Conservation (phyloP, 2,113 vertebrate genomes). For the Scartelaos histophorus region DNA sequence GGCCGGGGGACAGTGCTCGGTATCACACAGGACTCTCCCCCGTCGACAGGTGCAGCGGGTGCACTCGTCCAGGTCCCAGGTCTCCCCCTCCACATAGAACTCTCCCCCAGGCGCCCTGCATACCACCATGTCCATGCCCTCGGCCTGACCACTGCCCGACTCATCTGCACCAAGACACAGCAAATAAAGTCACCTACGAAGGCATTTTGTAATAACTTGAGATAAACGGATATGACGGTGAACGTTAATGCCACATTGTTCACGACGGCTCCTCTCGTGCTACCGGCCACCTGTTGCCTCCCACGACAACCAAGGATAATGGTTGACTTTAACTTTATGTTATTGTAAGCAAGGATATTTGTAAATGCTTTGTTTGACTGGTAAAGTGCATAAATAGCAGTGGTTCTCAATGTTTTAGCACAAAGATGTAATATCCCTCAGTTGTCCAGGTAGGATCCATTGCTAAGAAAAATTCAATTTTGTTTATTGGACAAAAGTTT, state of each 20-base stretch:
- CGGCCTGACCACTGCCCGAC: conserved; percentile 78
- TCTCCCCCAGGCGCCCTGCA: conserved; percentile 79
- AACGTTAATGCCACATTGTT: neutral
- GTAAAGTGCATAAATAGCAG: too few species aligned
- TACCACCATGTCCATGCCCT: conserved; percentile 79
- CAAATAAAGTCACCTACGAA: conserved; percentile 18
- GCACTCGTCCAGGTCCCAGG: conserved; percentile 83
- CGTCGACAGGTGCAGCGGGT: conserved; percentile 80
- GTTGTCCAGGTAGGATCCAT: too few species aligned
- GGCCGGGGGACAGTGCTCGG: conserved; percentile 79
- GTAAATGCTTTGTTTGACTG: too few species aligned
- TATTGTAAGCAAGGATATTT: too few species aligned
- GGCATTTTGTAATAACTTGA: conserved; percentile 4
- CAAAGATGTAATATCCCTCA: too few species aligned
- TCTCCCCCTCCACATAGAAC: conserved; percentile 81
- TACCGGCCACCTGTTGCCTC: neutral
- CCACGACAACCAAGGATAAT: neutral
- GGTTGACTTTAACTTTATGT: too few species aligned
- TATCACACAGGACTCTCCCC: conserved; percentile 80
- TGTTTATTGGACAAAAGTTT: too few species aligned
- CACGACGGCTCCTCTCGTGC: neutral
- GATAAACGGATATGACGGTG: neutral
- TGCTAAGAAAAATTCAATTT: too few species aligned
- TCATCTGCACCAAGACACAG: conserved; percentile 65
- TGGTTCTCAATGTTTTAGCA: too few species aligned